Evolutionary conservation across 1,140 invertebrate species (phyloP), one percentile per base, ranked within the genome.

Genomic region (Andrena cerasifolii): DNA sequence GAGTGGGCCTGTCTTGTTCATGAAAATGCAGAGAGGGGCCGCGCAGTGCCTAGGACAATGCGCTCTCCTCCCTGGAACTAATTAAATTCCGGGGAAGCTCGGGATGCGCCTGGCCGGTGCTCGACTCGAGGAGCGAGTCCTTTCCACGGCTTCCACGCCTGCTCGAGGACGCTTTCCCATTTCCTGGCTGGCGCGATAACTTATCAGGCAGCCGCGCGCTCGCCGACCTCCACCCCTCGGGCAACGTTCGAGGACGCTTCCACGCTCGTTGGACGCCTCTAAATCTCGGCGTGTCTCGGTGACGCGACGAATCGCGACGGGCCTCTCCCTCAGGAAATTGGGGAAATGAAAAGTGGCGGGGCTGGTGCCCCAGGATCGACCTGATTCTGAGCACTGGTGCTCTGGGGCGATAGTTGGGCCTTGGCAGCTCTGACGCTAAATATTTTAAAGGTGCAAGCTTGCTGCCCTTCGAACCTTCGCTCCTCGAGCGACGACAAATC

Each of bases 21-120:
- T 80, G 79, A 80, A 78, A 78, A 80, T 80, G 74, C 75, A 80
- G 59, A 78, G 68, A 61, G 75, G 56, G 58, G 43, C 61, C 63
- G 75, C 10, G 12, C 26, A 58, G 14, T 21, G 62, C n/a, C n/a
- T n/a, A 59, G 75, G 62, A 80, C 75, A 80, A 80, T 78, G 66
- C 75, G 49, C 59, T 66, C 61, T 43, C 33, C n/a, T n/a, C n/a
- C n/a, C 56, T 71, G 65, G 66, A 80, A 68, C 79, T 80, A 80
- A 80, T 80, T 76, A 80, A 80, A 78, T 80, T 80, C 70, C 66
- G 72, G 65, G 73, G 78, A 61, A 56, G 51, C 53, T 49, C 53
- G 61, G 58, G 26, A n/a, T n/a, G n/a, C n/a, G n/a, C n/a, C n/a
- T n/a, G n/a, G n/a, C n/a, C n/a, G n/a, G n/a, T n/a, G n/a, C n/a